phyloP scores from a whole-genome alignment of 1,140 invertebrate genomes.

The Aphidius ervi region DNA sequence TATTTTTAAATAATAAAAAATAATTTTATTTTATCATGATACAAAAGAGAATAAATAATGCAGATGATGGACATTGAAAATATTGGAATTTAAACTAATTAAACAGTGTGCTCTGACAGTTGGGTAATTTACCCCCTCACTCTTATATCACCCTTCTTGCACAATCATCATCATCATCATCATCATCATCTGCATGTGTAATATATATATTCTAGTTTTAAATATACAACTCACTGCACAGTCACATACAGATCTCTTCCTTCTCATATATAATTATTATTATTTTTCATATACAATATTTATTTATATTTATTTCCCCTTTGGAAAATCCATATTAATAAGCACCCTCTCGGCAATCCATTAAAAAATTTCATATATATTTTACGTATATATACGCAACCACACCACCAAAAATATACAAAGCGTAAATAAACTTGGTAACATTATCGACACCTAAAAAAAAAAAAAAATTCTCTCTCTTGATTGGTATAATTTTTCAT shows the following conservation, averaged over 20 bases:
- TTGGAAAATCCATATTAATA: conserved; percentile 14
- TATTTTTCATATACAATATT: not conserved
- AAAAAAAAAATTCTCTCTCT: not conserved
- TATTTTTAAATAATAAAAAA: no score
- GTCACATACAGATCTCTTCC: not conserved
- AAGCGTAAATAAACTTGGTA: conserved; percentile 15
- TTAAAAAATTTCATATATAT: not conserved
- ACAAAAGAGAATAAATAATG: no score
- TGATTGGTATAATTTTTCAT: not conserved
- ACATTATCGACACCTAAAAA: conserved; percentile 14
- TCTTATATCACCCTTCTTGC: no score
- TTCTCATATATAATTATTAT: not conserved
- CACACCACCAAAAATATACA: conserved; percentile 6
- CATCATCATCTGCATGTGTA: no score
- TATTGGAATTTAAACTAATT: no score
- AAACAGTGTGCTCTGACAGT: no score
- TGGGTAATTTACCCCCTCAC: no score
- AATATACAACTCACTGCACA: no score
- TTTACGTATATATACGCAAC: not conserved
- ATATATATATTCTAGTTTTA: no score
- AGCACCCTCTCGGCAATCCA: conserved; percentile 12
- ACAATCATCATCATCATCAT: no score
- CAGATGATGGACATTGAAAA: no score
- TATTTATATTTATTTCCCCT: not conserved
- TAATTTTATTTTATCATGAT: no score